Conservation (phyloP, 2,797 vertebrate species). For the Peromyscus nudipes region DNA sequence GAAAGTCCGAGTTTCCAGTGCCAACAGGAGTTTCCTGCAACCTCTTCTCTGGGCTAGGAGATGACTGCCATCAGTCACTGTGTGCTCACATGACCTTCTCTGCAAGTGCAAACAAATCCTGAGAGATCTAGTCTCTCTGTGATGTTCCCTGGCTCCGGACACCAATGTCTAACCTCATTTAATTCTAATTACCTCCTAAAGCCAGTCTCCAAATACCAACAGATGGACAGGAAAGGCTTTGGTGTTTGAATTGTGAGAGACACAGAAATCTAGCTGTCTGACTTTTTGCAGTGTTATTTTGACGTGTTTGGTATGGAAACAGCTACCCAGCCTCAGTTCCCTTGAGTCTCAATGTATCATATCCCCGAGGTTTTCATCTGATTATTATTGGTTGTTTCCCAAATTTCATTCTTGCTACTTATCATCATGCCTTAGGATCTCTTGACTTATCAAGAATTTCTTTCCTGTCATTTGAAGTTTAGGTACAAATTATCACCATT, state of each 20-base stretch:
- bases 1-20: background rate
- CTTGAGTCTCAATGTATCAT: background rate
- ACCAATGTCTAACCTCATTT: background rate
- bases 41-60: background rate
- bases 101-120: background rate
- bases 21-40: background rate
- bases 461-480: constrained; percentile 46
- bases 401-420: background rate
- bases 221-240: background rate
- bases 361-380: background rate
- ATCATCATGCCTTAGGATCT: background rate
- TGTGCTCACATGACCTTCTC: background rate
- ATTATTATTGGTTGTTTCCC: background rate
- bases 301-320: background rate
- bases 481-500: constrained; percentile 9
- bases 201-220: background rate
- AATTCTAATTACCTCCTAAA: background rate
- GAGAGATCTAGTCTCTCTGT: background rate
- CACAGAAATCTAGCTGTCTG: background rate
- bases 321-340: background rate
- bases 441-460: background rate
- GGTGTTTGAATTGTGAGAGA: background rate
- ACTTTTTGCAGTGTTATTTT: background rate
- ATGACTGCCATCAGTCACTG: background rate
- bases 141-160: background rate